Percentiles rank a stretch among this genome's conserved stretches.
Conservation (phyloP, 1,140 invertebrate genomes). For the Drosophila pachea region DNA sequence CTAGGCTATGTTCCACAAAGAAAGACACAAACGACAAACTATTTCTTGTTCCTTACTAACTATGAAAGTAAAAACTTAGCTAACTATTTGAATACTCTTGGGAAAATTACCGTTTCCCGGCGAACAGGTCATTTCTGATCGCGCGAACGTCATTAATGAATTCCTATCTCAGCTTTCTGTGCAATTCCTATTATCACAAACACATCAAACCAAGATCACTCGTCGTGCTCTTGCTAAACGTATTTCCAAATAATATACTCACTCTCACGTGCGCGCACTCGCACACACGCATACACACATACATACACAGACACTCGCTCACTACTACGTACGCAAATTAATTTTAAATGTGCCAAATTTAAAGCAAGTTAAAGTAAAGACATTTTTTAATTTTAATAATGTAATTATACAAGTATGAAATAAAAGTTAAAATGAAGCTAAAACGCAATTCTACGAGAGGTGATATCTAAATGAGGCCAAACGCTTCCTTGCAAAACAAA, state of each 20-base stretch:
- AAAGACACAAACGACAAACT: slow-evolving; percentile 45
- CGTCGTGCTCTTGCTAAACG: slow-evolving; percentile 38
- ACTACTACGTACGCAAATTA: slow-evolving; percentile 41
- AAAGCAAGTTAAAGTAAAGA: slow-evolving; percentile 41
- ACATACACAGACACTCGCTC: slow-evolving; percentile 19
- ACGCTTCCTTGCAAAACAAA: slow-evolving; percentile 62
- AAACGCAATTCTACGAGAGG: slow-evolving; percentile 67
- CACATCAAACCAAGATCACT: slow-evolving; percentile 20
- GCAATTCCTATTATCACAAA: slow-evolving; percentile 66
- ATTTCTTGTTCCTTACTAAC: slow-evolving; percentile 76
- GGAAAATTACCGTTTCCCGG: slow-evolving; percentile 12
- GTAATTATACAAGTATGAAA: slow-evolving; percentile 20
- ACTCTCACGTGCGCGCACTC: slow-evolving; percentile 17
- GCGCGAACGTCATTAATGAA: slow-evolving; percentile 66
- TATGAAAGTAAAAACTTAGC: slow-evolving; percentile 39
- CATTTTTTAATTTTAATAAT: slow-evolving; percentile 28
- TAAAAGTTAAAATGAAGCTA: slow-evolving; percentile 66
- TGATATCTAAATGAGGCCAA: slow-evolving; percentile 75
- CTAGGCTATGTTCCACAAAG: slow-evolving; percentile 19
- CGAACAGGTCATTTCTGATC: slow-evolving; percentile 28
- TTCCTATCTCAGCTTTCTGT: slow-evolving; percentile 75
- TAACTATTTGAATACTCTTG: slow-evolving; percentile 57
- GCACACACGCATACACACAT: background rate
- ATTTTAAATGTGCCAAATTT: slow-evolving; percentile 77
- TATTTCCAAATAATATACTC: slow-evolving; percentile 72